Evolutionary conservation across 2,888 invertebrate genomes (phyloP).

Genomic region (Acrocyrtus sp.): DNA sequence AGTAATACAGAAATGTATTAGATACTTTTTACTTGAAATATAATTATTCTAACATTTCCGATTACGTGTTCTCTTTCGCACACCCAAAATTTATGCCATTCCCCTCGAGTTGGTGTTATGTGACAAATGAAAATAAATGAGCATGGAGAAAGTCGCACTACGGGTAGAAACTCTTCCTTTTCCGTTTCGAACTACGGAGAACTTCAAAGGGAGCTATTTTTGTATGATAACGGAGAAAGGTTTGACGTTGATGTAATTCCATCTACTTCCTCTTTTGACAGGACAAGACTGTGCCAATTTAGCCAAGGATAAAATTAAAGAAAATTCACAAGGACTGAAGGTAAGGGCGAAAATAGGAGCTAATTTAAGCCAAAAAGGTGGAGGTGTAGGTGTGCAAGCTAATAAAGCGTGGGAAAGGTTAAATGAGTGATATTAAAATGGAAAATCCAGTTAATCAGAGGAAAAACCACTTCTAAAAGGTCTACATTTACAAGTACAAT

Average conservation of each 20-base stretch:
- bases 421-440: too few species aligned
- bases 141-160: too few species aligned
- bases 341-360: too few species aligned
- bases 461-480: too few species aligned
- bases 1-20: not conserved
- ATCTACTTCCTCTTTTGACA: not conserved
- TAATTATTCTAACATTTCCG: not conserved
- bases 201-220: constrained; percentile 30
- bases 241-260: not conserved
- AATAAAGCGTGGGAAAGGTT: too few species aligned
- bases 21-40: constrained; percentile 1
- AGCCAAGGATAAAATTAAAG: not conserved
- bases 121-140: constrained; percentile 50
- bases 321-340: too few species aligned
- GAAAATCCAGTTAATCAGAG: too few species aligned
- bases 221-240: constrained; percentile 14
- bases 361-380: too few species aligned
- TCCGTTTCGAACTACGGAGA: too few species aligned
- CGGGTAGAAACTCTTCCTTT: constrained; percentile 34
- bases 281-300: not conserved
- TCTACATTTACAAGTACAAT: too few species aligned
- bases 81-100: not conserved
- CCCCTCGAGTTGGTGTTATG: constrained; percentile 1
- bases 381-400: too few species aligned
- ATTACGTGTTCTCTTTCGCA: not conserved